Evolutionary conservation across 2,113 vertebrate genomes (phyloP).

Genomic region (Megalops atlanticus): DNA sequence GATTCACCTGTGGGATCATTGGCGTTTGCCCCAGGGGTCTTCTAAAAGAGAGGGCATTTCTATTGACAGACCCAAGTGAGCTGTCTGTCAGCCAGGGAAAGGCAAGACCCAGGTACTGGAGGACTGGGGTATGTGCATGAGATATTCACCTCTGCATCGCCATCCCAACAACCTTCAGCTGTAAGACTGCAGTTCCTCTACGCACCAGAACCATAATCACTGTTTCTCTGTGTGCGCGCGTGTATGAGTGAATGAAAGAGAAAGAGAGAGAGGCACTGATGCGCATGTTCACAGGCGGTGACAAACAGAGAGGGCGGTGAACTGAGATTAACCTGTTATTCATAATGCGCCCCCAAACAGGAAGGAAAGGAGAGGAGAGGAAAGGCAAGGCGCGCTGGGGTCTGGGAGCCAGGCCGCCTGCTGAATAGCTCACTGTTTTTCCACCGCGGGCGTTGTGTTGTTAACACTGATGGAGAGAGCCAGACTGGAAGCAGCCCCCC

Average conservation of each 20-base stretch:
- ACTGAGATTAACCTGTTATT: constrained; percentile 26
- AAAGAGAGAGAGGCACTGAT: neutral
- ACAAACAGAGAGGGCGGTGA: neutral
- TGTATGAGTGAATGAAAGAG: neutral
- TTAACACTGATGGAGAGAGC: constrained; percentile 10
- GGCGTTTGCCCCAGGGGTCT: neutral
- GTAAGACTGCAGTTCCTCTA: neutral
- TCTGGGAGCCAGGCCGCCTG: constrained; percentile 12
- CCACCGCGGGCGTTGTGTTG: constrained; percentile 12
- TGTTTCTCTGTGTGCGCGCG: neutral
- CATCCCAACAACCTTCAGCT: neutral
- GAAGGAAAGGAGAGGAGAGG: constrained; percentile 48
- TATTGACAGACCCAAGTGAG: neutral
- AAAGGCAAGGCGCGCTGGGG: constrained; percentile 39
- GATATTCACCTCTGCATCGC: neutral
- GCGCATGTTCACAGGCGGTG: neutral
- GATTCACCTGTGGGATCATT: neutral
- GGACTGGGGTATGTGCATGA: neutral
- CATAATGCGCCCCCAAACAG: constrained; percentile 40
- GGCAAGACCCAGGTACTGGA: neutral
- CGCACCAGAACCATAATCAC: neutral
- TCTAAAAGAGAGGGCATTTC: neutral
- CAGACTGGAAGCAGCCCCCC: neutral
- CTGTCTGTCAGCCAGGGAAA: neutral
- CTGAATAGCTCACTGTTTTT: constrained; percentile 20